A percentile compares a stretch with the other conserved stretches of the same genome.
phyloP scores from a whole-genome alignment of 2,888 invertebrate genomes.

The Brachynemurus nebulosus region DNA sequence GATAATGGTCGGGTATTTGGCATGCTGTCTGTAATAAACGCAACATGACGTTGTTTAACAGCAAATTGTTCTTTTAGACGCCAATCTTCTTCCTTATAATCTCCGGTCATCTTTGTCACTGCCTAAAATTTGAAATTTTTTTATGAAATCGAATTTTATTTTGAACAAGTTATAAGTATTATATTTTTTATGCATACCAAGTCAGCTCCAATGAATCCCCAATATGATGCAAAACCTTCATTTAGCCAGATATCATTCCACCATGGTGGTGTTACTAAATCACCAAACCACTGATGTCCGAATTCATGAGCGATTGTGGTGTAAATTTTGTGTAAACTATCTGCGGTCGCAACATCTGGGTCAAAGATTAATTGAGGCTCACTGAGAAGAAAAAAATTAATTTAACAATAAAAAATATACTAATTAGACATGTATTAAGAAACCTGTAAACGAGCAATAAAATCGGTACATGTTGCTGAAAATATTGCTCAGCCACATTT shows the following conservation, averaged over 20 bases:
- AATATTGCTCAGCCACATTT: too few relatives aligned
- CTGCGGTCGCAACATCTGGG: conserved; percentile 32
- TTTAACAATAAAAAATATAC: conserved; percentile 4
- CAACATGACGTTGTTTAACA: conserved; percentile 27
- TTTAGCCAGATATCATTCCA: conserved; percentile 33
- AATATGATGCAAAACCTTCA: conserved; percentile 40
- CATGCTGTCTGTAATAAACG: conserved; percentile 30
- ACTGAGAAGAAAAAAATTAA: conserved; percentile 33
- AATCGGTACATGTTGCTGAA: too few relatives aligned
- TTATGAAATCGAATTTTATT: too few relatives aligned
- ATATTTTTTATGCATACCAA: conserved; percentile 18
- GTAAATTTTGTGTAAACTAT: conserved; percentile 18
- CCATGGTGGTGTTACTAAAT: conserved; percentile 29
- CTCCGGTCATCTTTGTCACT: not conserved
- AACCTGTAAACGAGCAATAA: too few relatives aligned
- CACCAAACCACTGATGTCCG: conserved; percentile 40
- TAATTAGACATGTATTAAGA: not conserved
- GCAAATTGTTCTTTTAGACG: conserved; percentile 33
- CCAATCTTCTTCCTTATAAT: conserved; percentile 26
- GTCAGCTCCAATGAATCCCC: conserved; percentile 31
- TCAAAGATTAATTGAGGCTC: conserved; percentile 43
- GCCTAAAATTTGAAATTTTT: too few relatives aligned
- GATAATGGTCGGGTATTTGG: conserved; percentile 40
- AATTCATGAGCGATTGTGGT: conserved; percentile 37
- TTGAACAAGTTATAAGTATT: too few relatives aligned